These are phyloP conservation scores for Gobius niger DNA, from an alignment of 2,113 vertebrate genomes.

Conservation along the genomic window DNA sequence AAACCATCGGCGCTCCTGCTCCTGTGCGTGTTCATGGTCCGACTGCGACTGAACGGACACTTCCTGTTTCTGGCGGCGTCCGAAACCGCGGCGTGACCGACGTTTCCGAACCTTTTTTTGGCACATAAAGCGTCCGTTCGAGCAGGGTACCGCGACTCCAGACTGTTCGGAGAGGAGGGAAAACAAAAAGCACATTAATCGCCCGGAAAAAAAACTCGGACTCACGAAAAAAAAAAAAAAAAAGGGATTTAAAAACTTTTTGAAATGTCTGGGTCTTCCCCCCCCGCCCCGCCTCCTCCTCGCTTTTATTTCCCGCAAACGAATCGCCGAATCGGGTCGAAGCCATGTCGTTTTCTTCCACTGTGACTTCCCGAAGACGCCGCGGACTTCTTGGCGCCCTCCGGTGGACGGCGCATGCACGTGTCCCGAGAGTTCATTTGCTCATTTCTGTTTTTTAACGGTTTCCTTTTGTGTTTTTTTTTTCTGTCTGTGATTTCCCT, in stretches of 20 bases:
- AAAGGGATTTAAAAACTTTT: not conserved
- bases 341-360: slow-evolving; percentile 4
- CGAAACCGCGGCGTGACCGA: too few relatives aligned
- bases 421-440: slow-evolving; percentile 76
- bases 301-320: slow-evolving; percentile 2
- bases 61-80: too few relatives aligned
- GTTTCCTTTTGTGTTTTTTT: slow-evolving; percentile 48
- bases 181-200: too few relatives aligned
- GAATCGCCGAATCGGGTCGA: not conserved
- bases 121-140: too few relatives aligned
- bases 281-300: slow-evolving; percentile 11
- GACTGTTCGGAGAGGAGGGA: too few relatives aligned
- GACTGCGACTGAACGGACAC: too few relatives aligned
- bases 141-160: too few relatives aligned
- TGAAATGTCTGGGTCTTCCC: slow-evolving; percentile 12
- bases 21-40: too few relatives aligned
- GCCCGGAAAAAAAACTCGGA: too few relatives aligned
- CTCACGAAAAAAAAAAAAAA: not conserved
- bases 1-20: too few relatives aligned
- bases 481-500: slow-evolving; percentile 19
- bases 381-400: slow-evolving; percentile 37
- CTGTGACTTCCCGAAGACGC: slow-evolving; percentile 2
- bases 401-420: slow-evolving; percentile 62
- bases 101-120: too few relatives aligned
- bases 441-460: slow-evolving; percentile 70